A percentile compares a stretch with the other conserved stretches of the same genome.
These are phyloP conservation scores for Halcyon smyrnensis DNA, from an alignment of 2,797 vertebrate genomes.

Conservation along the genomic window DNA sequence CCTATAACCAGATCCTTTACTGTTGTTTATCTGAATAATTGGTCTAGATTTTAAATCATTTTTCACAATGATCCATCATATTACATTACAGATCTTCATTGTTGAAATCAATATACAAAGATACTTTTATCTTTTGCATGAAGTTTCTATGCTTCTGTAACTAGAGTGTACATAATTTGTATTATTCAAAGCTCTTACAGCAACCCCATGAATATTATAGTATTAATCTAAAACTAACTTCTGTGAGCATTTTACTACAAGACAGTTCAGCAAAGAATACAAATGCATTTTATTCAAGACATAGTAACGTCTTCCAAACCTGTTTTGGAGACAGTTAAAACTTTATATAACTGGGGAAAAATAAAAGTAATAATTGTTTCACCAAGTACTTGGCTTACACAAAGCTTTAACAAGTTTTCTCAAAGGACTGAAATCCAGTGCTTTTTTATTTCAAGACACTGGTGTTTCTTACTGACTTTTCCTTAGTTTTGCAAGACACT, in stretches of 20 bases:
- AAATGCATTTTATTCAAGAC: background rate
- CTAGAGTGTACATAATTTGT: background rate
- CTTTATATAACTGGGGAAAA: background rate
- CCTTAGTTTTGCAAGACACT: background rate
- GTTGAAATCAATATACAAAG: conserved; percentile 1
- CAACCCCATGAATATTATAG: background rate
- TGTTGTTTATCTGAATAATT: background rate
- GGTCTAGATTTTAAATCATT: background rate
- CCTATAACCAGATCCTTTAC: background rate
- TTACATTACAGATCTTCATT: background rate
- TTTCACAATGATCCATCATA: background rate
- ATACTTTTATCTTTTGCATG: background rate
- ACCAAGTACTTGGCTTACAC: background rate
- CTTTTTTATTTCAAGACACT: background rate
- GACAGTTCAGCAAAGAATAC: background rate
- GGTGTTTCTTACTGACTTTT: background rate
- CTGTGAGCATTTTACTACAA: background rate
- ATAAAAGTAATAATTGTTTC: background rate
- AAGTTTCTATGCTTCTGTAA: background rate
- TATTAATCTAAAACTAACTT: background rate
- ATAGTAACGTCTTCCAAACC: background rate
- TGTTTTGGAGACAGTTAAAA: background rate
- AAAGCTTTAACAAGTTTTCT: background rate
- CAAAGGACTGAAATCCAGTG: background rate
- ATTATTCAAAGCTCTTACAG: background rate